Conservation (phyloP, 1,140 invertebrate genomes). For the Wiebesia pumilae region DNA sequence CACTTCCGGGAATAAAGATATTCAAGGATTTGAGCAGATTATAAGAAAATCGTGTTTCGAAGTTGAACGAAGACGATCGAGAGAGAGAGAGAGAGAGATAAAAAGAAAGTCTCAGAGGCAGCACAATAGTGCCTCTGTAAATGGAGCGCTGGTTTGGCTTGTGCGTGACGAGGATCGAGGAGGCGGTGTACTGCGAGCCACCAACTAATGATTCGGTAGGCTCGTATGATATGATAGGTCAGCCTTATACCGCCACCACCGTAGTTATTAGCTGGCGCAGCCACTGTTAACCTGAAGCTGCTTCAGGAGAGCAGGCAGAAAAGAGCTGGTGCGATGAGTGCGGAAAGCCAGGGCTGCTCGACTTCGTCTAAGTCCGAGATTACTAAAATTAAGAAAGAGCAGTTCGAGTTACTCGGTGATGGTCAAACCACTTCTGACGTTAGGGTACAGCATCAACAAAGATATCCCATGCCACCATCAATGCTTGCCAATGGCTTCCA, state of each 20-base stretch:
- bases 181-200: slow-evolving; percentile 50
- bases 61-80: not conserved
- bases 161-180: slow-evolving; percentile 44
- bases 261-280: not conserved
- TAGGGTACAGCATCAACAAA: slow-evolving; percentile 1
- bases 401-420: not conserved
- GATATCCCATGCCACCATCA: slow-evolving; percentile 5
- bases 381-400: slow-evolving; percentile 50
- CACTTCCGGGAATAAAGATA: not conserved
- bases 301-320: slow-evolving; percentile 47
- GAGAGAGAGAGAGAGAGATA: too few species aligned
- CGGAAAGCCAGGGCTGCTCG: slow-evolving; percentile 52
- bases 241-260: not conserved
- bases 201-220: not conserved
- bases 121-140: slow-evolving; percentile 13
- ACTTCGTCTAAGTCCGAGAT: slow-evolving; percentile 26
- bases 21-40: not conserved
- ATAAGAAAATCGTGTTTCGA: not conserved
- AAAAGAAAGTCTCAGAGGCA: not conserved
- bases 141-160: slow-evolving; percentile 33
- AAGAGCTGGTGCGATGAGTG: slow-evolving; percentile 61
- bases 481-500: slow-evolving; percentile 67
- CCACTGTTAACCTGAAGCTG: slow-evolving; percentile 48
- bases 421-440: not conserved
- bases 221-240: not conserved